Percentiles rank a stretch among this genome's conserved stretches.
Conservation (phyloP, 2,888 invertebrate species). For the Eurytoma adleriae region DNA sequence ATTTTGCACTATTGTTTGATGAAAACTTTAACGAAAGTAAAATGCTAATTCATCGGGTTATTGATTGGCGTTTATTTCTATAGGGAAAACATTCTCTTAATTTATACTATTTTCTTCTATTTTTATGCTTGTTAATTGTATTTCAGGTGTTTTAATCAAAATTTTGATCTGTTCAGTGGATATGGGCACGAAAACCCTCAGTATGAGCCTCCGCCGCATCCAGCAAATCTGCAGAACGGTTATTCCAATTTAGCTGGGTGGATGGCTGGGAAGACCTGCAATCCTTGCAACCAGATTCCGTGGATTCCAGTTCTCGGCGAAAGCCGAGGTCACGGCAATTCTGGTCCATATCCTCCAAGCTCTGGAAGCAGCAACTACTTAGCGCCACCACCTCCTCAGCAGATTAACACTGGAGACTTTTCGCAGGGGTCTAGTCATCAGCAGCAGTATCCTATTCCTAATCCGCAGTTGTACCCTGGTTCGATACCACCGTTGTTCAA, state of each 20-base stretch:
- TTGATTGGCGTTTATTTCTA: background rate
- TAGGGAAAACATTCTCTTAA: too few species aligned
- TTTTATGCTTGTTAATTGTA: background rate
- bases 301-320: constrained; percentile 84
- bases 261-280: constrained; percentile 80
- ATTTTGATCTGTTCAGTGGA: background rate
- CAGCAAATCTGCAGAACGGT: constrained; percentile 11
- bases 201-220: constrained; percentile 19
- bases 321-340: background rate
- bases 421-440: background rate
- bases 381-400: constrained; percentile 17
- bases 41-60: background rate
- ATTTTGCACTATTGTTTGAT: too few species aligned
- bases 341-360: constrained; percentile 49
- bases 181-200: constrained; percentile 12
- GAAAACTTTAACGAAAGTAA: too few species aligned
- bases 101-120: background rate
- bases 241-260: constrained; percentile 28
- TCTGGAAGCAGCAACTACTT: constrained; percentile 43
- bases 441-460: constrained; percentile 26
- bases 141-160: too few species aligned
- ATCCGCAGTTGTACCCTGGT: constrained; percentile 21
- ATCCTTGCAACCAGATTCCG: constrained; percentile 87
- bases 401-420: constrained; percentile 12
- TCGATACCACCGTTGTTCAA: constrained; percentile 45